A percentile compares a stretch with the other conserved stretches of the same genome.
These are phyloP conservation scores for Cheiracanthium punctorium DNA, from an alignment of 2,888 invertebrate genomes.

Conservation along the genomic window DNA sequence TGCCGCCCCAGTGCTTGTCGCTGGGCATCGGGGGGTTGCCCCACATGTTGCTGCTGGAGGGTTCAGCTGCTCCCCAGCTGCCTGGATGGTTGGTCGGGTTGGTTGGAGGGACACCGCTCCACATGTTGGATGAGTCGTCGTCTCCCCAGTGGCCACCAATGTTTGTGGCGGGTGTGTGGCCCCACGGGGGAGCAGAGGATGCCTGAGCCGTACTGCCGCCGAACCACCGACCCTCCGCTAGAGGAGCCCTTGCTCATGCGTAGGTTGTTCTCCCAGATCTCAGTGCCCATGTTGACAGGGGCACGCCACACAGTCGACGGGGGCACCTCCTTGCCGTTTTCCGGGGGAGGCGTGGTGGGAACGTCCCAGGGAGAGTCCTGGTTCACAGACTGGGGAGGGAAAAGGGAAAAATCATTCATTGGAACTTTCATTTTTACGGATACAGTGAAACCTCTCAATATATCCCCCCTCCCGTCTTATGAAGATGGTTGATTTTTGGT, in stretches of 20 bases:
- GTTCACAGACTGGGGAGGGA: slow-evolving; percentile 80
- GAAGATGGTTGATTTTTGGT: too few relatives aligned
- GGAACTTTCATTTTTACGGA: too few relatives aligned
- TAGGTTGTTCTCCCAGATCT: slow-evolving; percentile 93
- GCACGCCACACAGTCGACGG: slow-evolving; percentile 70
- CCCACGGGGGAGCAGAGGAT: slow-evolving; percentile 86
- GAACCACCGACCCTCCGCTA: slow-evolving; percentile 12
- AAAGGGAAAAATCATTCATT: background rate
- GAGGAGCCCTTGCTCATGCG: slow-evolving; percentile 78
- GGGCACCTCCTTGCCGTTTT: slow-evolving; percentile 61
- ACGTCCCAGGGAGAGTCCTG: slow-evolving; percentile 96
- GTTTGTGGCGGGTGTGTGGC: slow-evolving; percentile 90
- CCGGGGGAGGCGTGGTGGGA: slow-evolving; percentile 84
- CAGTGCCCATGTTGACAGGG: slow-evolving; percentile 77
- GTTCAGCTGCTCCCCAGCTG: slow-evolving; percentile 25
- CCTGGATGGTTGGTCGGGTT: slow-evolving; percentile 72
- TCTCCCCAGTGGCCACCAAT: slow-evolving; percentile 92
- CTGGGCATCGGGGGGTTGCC: background rate
- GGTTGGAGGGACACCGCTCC: slow-evolving; percentile 84
- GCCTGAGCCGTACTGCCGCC: slow-evolving; percentile 15
- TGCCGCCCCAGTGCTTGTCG: slow-evolving; percentile 46
- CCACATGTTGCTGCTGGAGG: slow-evolving; percentile 29
- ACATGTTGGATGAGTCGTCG: slow-evolving; percentile 92
- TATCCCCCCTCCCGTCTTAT: too few relatives aligned
- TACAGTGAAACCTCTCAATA: too few relatives aligned